Evolutionary conservation across 2,888 invertebrate genomes (phyloP).

Genomic region (Catocala fraxini): DNA sequence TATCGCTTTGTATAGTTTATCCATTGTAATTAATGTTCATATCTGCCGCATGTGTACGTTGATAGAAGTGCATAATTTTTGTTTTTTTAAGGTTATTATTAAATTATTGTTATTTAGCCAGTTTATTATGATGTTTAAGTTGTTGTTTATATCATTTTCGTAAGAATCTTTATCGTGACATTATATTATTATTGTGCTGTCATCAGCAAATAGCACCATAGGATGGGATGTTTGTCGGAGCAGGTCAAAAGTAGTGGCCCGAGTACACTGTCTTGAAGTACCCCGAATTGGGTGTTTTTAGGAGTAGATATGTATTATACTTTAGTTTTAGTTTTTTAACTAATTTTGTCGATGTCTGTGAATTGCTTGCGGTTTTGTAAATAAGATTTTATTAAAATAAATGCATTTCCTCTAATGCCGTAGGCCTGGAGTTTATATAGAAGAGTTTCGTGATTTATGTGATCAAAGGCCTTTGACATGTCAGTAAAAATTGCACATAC

Average conservation of each 20-base stretch:
- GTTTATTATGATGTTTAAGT: not conserved
- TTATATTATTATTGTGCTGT: not conserved
- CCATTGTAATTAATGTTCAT: not conserved
- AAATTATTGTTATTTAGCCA: not conserved
- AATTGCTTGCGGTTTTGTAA: no score
- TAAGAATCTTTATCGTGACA: not conserved
- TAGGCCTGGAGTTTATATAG: no score
- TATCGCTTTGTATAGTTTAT: slow-evolving; percentile 5
- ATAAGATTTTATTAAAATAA: no score
- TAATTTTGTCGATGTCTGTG: no score
- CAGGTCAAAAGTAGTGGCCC: not conserved
- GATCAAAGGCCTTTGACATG: no score
- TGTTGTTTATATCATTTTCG: not conserved
- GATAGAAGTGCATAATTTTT: not conserved
- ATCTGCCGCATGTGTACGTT: not conserved
- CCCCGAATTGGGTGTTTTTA: no score
- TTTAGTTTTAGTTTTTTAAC: no score
- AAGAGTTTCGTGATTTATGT: no score
- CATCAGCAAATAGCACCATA: not conserved
- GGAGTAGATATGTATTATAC: no score
- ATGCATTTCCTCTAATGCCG: no score
- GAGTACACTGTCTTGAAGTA: no score
- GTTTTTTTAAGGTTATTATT: not conserved
- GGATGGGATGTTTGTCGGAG: not conserved
- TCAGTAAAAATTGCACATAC: no score